Evolutionary conservation across 2,797 vertebrate species (phyloP), one percentile per base, ranked within the genome.

Genomic region (Channallabes apus): DNA sequence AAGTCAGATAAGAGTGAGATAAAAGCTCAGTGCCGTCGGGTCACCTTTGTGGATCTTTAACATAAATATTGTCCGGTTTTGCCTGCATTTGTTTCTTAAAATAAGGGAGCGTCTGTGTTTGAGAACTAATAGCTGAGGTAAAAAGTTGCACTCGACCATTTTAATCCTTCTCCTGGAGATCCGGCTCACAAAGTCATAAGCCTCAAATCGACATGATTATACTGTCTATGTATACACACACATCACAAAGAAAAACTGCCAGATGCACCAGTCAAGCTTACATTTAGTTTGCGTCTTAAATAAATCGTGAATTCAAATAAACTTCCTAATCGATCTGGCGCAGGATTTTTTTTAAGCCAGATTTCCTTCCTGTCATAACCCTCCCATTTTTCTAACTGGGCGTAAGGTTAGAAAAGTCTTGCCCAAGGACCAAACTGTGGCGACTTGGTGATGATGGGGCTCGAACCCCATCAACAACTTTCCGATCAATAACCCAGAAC

Each of bases 81-180:
- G 22, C 62, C 29, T 2, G 20, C 14, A 77, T 67, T 77, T 22
- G 29, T 58, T 56, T 68, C 11, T 22, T 61, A 24, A 15, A 8
- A 20, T 77, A 18, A 77, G 29, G 29, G 32, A 15, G 56, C 22
- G n/a, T 58, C 27, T 59, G 75, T 38, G 29, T 38, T 14, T 15
- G 58, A 62, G 32, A 61, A 62, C 20, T 15, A 41, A 8, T 4
- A 68, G 80, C 64, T 68, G 80, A 81, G 79, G 62, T 81, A 32
- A 81, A 65, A 84, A 17, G n/a, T n/a, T 76, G 18, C n/a, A 84
- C 41, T 64, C 58, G 0, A 64, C 41, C 72, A n/a, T 72, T 72
- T 82, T 18, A 51, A 32, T 9, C 77, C 65, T 80, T 59, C 58
- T 54, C 29, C 54, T 79, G 65, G 58, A 80, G 65, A 62, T 80